Evolutionary conservation across 2,888 invertebrate species (phyloP), one percentile per base, ranked within the genome.

Genomic region (Neoscelio sp.): DNA sequence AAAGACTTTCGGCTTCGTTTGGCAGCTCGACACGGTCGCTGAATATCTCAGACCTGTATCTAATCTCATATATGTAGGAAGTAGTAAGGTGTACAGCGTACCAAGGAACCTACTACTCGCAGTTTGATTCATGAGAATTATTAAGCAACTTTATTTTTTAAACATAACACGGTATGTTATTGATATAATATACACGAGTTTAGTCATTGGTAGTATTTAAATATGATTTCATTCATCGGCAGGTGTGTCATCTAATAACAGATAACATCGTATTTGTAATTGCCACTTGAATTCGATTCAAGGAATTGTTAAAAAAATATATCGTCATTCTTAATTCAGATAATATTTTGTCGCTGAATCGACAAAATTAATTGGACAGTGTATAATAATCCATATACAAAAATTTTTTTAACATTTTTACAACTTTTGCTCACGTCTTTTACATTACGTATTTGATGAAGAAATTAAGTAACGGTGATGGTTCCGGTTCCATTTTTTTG

Each of bases 1-100:
- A 78, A 78, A 78, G 78, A 78, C 78, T 78, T 78, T 78, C 78
- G 78, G 78, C 78, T 74, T 78, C 73, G 78, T 78, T 78, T 78
- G 78, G 64, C 71, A 62, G 68, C 62, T 33, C 78, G 78, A 78
- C 78, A 78, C 78, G 78, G 73, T 78, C 64, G 74, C 73, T 78
- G 78, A 64, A 78, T 78, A 78, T 78, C 78, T 68, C 73, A 74
- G 56, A 56, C 74, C 48, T 54, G 78, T 68, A 78, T 78, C 73
- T 74, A 74, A 68, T 78, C 78, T 78, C 78, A 78, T 74, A 67
- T 52, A 58, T 40, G 78, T 48, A 56, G 64, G 7, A 52, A 70
- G 42, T 54, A 23, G 62, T 75, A 75, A 42, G 60, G 23, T 50
- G 58, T 17, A 52, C 58, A 56, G 58, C 44, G 65, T 48, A 58